Evolutionary conservation across 1,140 invertebrate genomes (phyloP).

Genomic region (Drosophila setifemur): DNA sequence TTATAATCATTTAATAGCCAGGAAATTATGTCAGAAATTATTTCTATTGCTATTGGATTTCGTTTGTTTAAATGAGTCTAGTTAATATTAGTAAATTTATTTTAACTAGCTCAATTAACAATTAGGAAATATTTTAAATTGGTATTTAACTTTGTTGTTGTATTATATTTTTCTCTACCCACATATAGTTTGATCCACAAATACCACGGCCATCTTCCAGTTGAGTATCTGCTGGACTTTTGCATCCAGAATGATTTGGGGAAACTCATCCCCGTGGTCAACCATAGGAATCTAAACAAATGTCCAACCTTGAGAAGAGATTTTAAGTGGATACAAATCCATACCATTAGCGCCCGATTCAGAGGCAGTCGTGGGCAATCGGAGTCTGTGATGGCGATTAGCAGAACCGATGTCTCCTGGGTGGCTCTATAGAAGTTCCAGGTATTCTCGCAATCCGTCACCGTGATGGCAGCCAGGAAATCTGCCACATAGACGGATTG

Average conservation of each 20-base stretch:
- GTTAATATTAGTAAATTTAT: no score
- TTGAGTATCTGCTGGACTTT: slow-evolving; percentile 85
- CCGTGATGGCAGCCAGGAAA: slow-evolving; percentile 87
- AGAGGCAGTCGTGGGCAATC: slow-evolving; percentile 89
- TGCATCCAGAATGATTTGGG: slow-evolving; percentile 89
- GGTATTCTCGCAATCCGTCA: slow-evolving; percentile 87
- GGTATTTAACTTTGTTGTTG: no score
- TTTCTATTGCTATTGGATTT: no score
- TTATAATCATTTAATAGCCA: background rate
- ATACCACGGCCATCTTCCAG: slow-evolving; percentile 88
- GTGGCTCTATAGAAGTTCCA: slow-evolving; percentile 86
- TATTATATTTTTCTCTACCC: no score
- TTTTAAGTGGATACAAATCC: no score
- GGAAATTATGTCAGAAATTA: no score
- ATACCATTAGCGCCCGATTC: slow-evolving; percentile 85
- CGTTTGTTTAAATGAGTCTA: no score
- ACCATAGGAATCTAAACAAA: slow-evolving; percentile 84
- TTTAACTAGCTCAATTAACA: no score
- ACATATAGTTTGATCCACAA: slow-evolving; percentile 89
- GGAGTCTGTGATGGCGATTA: slow-evolving; percentile 86
- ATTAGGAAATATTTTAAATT: no score
- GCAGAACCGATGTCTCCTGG: slow-evolving; percentile 85
- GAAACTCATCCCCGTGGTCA: slow-evolving; percentile 86
- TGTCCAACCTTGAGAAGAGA: background rate
- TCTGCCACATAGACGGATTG: slow-evolving; percentile 84